Conservation (phyloP, 1,140 invertebrate species). For the Paraescarpia echinospica region DNA sequence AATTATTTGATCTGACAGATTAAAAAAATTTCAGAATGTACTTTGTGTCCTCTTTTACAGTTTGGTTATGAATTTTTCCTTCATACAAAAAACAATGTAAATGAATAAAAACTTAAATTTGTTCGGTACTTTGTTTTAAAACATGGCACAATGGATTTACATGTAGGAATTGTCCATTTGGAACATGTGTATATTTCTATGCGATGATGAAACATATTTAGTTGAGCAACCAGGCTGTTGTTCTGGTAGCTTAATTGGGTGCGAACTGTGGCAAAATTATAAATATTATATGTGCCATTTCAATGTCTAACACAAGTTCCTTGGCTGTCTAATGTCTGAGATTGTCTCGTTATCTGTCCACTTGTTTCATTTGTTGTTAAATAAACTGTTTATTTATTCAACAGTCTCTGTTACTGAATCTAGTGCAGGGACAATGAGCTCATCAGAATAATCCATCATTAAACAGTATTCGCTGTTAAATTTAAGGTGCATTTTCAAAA, state of each 20-base stretch:
- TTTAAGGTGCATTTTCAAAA: too few relatives aligned
- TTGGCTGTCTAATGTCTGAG: neutral
- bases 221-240: neutral
- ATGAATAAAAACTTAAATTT: neutral
- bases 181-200: neutral
- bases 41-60: neutral
- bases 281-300: neutral
- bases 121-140: neutral
- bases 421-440: neutral
- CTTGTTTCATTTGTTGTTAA: neutral
- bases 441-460: too few relatives aligned
- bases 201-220: neutral
- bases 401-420: neutral
- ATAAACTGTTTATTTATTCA: constrained; percentile 7
- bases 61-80: neutral
- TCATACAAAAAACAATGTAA: too few relatives aligned
- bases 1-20: neutral
- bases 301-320: neutral
- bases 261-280: neutral
- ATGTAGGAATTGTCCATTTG: neutral
- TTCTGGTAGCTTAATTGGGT: neutral
- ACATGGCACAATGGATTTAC: neutral
- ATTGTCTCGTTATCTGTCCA: neutral
- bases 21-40: neutral
- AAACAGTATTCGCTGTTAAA: too few relatives aligned